Base-by-base conservation (phyloP, 2,797 vertebrate genomes). In the Australoheros facetus region DNA sequence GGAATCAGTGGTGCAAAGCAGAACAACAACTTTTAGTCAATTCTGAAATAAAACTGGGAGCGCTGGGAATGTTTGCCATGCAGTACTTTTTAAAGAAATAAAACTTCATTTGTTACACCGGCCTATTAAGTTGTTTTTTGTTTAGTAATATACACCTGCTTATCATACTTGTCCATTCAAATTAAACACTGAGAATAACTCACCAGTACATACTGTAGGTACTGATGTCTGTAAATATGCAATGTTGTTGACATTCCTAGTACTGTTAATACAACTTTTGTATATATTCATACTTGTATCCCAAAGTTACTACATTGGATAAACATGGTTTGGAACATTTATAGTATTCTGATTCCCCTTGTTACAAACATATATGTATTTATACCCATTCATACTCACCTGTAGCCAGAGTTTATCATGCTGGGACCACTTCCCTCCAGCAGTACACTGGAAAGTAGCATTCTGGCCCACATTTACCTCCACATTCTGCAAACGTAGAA, bases 401-500 rank as follows among this genome's bases (percentile, higher is more conserved):
- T 95, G 95, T 2, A 95, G 92, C 95, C 95, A 94, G 3, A 94
- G 94, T 56, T 99, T 98, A 91, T 99, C 98, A 0, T 98, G 97
- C 85, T 99, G 98, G 0, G 98, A 99, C 98, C 98, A 99, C 89
- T 99, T 99, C 0, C 98, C 98, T 2, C 98, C 98, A 1, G 98
- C 98, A 0, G 97, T 98, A 83, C 98, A 99, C 93, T 99, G 98
- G 84, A 99, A 99, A 0, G 97, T 97, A 0, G 98, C 98, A 0
- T 99, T 99, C 95, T 99, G 98, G 4, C 97, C 98, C 88, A 99
- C 98, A 0, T 99, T 99, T 56, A 99, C 98, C 94, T 99, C 98
- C 69, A 98, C 97, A 0, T 98, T 99, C 95, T 99, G 98, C 75
- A 99, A 96, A 3, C 98, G 96, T 57, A 99, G 94, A 90, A 99